Conservation (phyloP, 2,888 invertebrate species). For the Meiosimyza decipiens region DNA sequence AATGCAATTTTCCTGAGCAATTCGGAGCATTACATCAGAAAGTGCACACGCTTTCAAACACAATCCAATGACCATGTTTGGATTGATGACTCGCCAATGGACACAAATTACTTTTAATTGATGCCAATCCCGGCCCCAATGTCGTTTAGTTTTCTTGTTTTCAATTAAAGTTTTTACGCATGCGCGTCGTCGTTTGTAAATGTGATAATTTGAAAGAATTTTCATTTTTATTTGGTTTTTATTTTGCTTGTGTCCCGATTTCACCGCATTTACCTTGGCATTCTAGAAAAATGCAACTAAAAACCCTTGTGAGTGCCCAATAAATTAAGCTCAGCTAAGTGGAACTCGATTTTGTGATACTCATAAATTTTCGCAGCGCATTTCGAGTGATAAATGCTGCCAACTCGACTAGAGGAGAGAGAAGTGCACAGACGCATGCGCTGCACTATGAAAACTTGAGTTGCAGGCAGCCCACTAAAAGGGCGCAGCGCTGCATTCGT, state of each 20-base stretch:
- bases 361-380: conserved; percentile 22
- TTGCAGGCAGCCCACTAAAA: too few relatives aligned
- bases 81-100: conserved; percentile 22
- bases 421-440: not conserved
- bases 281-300: not conserved
- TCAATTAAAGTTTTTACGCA: too few relatives aligned
- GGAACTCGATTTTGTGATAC: conserved; percentile 11
- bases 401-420: conserved; percentile 17
- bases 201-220: too few relatives aligned
- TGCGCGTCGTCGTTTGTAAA: too few relatives aligned
- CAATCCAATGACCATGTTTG: not conserved
- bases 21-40: not conserved
- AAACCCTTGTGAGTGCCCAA: conserved; percentile 17
- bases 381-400: conserved; percentile 26
- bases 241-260: too few relatives aligned
- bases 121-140: not conserved
- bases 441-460: too few relatives aligned
- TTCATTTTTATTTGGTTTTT: too few relatives aligned
- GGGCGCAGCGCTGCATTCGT: conserved; percentile 1
- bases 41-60: not conserved
- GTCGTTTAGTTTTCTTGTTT: too few relatives aligned
- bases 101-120: conserved; percentile 33
- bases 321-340: conserved; percentile 10
- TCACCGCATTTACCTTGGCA: too few relatives aligned
- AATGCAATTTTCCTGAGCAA: conserved; percentile 10